A percentile compares a stretch with the other conserved stretches of the same genome.
phyloP scores from a whole-genome alignment of 2,113 vertebrate species.

The Engraulis encrasicolus region DNA sequence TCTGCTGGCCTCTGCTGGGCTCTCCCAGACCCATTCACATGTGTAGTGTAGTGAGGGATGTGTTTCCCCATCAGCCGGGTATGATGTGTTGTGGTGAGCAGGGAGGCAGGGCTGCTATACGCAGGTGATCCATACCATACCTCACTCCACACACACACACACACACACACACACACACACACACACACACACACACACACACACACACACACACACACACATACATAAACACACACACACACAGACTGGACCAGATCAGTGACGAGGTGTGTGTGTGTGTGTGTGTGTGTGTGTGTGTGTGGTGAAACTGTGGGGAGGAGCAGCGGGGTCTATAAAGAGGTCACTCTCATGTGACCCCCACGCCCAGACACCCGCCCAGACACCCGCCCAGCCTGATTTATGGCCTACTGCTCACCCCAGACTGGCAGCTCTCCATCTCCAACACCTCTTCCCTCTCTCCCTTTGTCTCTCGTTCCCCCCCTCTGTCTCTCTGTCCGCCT shows the following conservation, averaged over 20 bases:
- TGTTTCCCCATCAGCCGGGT: not conserved
- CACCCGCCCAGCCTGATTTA: no score
- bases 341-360: not conserved
- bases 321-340: not conserved
- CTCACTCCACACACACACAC: not conserved
- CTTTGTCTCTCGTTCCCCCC: not conserved
- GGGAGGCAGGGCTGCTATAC: constrained; percentile 1
- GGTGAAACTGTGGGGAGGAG: not conserved
- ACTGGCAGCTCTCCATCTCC: not conserved
- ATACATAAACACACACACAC: no score
- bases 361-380: no score
- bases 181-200: not conserved
- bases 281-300: not conserved
- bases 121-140: constrained; percentile 16
- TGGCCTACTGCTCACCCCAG: not conserved
- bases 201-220: not conserved
- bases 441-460: no score
- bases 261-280: no score
- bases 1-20: no score
- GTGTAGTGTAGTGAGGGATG: not conserved
- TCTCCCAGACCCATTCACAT: not conserved
- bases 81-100: not conserved
- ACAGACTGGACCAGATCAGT: no score
- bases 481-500: not conserved
- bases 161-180: not conserved